Percentiles rank a stretch among this genome's conserved stretches.
Conservation (phyloP, 2,113 vertebrate genomes). For the Odobenus rosmarus region DNA sequence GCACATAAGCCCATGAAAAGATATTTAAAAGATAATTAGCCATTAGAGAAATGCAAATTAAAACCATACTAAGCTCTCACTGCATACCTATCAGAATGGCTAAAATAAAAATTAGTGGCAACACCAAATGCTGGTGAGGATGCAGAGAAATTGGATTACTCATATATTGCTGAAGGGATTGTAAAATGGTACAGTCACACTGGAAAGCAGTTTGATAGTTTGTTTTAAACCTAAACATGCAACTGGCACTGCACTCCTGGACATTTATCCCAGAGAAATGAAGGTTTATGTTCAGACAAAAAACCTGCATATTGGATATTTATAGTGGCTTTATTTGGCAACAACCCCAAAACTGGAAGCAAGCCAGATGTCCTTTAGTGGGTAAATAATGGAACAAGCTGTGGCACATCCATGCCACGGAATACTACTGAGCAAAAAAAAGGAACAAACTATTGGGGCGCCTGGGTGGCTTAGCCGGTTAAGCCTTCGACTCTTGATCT, state of each 20-base stretch:
- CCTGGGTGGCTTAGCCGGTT: not conserved
- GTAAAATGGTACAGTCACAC: not conserved
- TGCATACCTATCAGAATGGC: not conserved
- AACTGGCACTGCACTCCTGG: not conserved
- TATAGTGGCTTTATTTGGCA: not conserved
- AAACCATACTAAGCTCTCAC: not conserved
- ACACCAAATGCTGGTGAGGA: not conserved
- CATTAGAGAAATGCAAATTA: not conserved
- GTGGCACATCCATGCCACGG: not conserved
- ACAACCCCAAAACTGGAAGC: not conserved
- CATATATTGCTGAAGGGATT: not conserved
- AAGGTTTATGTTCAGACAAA: not conserved
- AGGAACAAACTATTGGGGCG: not conserved
- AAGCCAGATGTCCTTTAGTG: not conserved
- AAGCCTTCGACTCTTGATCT: not conserved
- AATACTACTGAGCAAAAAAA: not conserved
- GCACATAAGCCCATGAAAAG: not conserved
- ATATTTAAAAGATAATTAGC: not conserved
- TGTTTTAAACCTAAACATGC: not conserved
- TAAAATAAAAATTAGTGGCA: not conserved
- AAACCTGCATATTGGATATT: not conserved
- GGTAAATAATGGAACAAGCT: not conserved
- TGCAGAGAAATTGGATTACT: not conserved
- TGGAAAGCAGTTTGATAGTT: not conserved
- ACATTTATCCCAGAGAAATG: not conserved